Percentiles rank a stretch among this genome's conserved stretches.
Conservation (phyloP, 1,140 invertebrate species). For the Drosophila kanapiae region DNA sequence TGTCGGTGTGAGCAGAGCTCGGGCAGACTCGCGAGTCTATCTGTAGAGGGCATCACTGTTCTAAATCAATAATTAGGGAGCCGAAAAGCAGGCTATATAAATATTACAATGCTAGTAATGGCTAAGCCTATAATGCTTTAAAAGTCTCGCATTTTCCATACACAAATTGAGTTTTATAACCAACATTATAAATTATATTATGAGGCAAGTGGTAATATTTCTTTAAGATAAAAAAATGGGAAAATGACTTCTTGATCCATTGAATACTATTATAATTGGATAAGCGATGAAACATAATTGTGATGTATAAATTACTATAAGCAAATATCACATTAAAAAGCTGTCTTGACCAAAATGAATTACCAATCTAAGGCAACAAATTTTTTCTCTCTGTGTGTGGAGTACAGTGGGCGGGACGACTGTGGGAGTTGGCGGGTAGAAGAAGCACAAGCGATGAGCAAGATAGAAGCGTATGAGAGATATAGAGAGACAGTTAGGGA, state of each 20-base stretch:
- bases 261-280: background rate
- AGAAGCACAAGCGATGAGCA: constrained; percentile 60
- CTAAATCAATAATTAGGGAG: background rate
- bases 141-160: background rate
- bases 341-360: background rate
- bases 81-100: background rate
- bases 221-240: background rate
- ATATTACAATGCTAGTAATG: background rate
- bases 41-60: background rate
- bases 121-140: background rate
- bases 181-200: background rate
- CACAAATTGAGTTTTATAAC: background rate
- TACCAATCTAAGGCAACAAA: constrained; percentile 1
- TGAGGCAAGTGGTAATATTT: background rate
- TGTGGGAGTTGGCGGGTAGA: constrained; percentile 54
- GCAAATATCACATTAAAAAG: background rate
- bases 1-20: no score
- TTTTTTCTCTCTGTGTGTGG: constrained; percentile 52
- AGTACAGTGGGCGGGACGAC: constrained; percentile 61
- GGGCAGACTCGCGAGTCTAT: no score
- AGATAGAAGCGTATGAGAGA: constrained; percentile 46
- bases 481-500: constrained; percentile 26
- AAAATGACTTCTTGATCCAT: background rate
- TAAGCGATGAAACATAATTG: background rate
- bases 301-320: background rate